Evolutionary conservation across 2,888 invertebrate genomes (phyloP), one percentile per base, ranked within the genome.

Genomic region (Meloe dianella): DNA sequence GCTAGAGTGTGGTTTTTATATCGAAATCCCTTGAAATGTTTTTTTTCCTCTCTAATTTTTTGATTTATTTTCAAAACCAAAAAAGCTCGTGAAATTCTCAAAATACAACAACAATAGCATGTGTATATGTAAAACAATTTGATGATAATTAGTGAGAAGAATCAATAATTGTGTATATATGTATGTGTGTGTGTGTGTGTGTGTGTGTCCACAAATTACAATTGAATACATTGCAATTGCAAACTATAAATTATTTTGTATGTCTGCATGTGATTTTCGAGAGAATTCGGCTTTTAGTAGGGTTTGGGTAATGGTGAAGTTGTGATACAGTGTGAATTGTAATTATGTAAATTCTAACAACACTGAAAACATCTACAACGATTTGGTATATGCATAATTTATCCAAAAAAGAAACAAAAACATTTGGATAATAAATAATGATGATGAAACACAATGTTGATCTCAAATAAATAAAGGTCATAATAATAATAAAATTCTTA

Each of bases 191-290:
- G n/a, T 17, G 17, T 41, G 8, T 41, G 5, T 41, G 38, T 38
- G n/a, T 38, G 17, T 17, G 5, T 41, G 41, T 41, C 41, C 41
- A 41, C 41, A 41, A 17, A 41, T 41, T 41, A 41, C 41, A 41
- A 41, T 8, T 41, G 41, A 41, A 41, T 41, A 41, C 41, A 41
- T 17, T 41, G 41, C 41, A 41, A 41, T 41, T 41, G 41, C 41
- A 41, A 41, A 17, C 41, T 17, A 41, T 41, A 41, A 41, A 41
- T 41, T 41, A 41, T 41, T 41, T 41, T 41, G 41, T 41, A 41
- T 17, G 41, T 41, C 41, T 41, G 41, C 41, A 41, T 41, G 17
- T 41, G 41, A 41, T n/a, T 41, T 41, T 41, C n/a, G 41, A 41
- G 41, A 17, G 41, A 41, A 41, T 41, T 41, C 41, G 17, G 41